These are phyloP conservation scores for Rhopalosiphum padi DNA, from an alignment of 1,140 invertebrate genomes.

Conservation along the genomic window DNA sequence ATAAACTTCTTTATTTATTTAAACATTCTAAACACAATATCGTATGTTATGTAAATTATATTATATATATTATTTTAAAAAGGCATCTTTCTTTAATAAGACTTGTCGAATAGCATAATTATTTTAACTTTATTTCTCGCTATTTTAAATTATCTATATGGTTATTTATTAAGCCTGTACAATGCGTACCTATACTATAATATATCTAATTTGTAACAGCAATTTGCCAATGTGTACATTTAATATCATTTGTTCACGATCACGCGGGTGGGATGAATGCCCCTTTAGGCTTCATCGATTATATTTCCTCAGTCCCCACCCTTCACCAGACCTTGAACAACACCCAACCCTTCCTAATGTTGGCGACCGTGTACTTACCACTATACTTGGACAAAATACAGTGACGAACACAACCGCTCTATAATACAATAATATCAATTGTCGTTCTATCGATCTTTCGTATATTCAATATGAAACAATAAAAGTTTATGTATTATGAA, in stretches of 20 bases:
- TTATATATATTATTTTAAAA: not conserved
- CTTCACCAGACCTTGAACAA: slow-evolving; percentile 30
- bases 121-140: not conserved
- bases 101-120: not conserved
- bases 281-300: slow-evolving; percentile 49
- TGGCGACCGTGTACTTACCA: not conserved
- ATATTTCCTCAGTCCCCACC: slow-evolving; percentile 7
- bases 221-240: not conserved
- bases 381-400: not conserved
- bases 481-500: not conserved
- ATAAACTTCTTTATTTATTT: not conserved
- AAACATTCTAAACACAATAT: not conserved
- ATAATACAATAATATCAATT: not conserved
- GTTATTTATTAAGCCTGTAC: not conserved
- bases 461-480: not conserved
- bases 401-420: not conserved
- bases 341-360: slow-evolving; percentile 29
- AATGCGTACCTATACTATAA: not conserved
- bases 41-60: no score
- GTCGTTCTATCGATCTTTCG: not conserved
- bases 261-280: slow-evolving; percentile 9
- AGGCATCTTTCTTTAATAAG: not conserved
- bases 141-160: not conserved
- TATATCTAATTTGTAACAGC: not conserved
- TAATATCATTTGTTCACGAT: not conserved